These are phyloP conservation scores for Aptenodytes forsteri DNA, from an alignment of 2,113 vertebrate species.

Conservation along the genomic window DNA sequence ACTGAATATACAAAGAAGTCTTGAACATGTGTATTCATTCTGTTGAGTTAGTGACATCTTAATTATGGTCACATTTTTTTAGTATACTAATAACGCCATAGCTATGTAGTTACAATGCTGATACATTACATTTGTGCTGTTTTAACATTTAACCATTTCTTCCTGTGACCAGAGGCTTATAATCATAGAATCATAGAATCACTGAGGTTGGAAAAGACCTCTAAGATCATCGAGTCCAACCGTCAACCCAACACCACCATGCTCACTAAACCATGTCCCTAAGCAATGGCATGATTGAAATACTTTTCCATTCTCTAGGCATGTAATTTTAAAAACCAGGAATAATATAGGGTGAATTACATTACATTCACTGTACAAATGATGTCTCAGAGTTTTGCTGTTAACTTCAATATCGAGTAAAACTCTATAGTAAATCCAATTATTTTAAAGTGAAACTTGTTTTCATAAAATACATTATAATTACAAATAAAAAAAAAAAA, in stretches of 20 bases:
- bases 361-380: not conserved
- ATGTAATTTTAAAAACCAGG: not conserved
- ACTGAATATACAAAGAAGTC: not conserved
- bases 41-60: not conserved
- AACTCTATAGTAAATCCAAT: not conserved
- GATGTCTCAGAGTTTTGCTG: not conserved
- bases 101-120: not conserved
- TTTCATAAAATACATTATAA: not conserved
- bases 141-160: not conserved
- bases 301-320: not conserved
- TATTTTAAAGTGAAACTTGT: not conserved
- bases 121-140: not conserved
- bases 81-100: not conserved
- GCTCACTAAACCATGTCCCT: no score
- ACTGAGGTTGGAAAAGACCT: no score
- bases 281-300: not conserved
- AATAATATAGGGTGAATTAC: not conserved
- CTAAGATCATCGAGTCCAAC: no score
- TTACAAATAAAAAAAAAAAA: not conserved
- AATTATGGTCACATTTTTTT: slow-evolving; percentile 8
- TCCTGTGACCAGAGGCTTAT: not conserved
- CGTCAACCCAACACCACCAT: no score
- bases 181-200: no score
- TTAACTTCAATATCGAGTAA: not conserved
- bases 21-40: not conserved